Percentiles rank a stretch among this genome's conserved stretches.
phyloP scores from a whole-genome alignment of 1,140 invertebrate genomes.

The Batillaria attramentaria region DNA sequence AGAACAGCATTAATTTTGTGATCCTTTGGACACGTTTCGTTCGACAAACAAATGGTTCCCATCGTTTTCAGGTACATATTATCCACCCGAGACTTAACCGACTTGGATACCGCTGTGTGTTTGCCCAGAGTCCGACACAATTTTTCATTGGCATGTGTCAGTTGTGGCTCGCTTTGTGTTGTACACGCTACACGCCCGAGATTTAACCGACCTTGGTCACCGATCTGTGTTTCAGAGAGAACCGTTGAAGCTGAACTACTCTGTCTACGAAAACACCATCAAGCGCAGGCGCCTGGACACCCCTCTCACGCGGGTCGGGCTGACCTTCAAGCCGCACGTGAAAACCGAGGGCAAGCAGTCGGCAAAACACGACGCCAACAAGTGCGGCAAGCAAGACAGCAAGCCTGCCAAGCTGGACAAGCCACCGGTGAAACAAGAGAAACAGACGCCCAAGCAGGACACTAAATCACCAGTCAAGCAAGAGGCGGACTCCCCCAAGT shows the following conservation, averaged over 20 bases:
- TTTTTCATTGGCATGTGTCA: no score
- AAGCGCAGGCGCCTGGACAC: background rate
- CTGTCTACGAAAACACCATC: conserved; percentile 21
- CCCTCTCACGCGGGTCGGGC: background rate
- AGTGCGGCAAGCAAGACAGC: background rate
- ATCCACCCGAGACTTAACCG: no score
- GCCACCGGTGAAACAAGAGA: background rate
- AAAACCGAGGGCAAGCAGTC: background rate
- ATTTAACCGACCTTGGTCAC: background rate
- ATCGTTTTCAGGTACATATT: no score
- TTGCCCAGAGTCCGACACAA: no score
- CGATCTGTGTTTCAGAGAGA: conserved; percentile 15
- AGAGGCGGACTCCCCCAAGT: no score
- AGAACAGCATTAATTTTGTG: no score
- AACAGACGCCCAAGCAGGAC: background rate
- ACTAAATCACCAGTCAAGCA: background rate
- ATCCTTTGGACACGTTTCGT: no score
- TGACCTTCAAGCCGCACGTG: background rate
- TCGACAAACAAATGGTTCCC: no score
- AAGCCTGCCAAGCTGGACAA: background rate
- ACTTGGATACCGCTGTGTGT: no score
- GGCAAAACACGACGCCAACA: background rate
- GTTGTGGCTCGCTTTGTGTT: background rate
- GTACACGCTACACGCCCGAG: background rate
- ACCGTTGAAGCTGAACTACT: conserved; percentile 28